These are phyloP conservation scores for Triplophysa dalaica DNA, from an alignment of 2,113 vertebrate species.

Conservation along the genomic window DNA sequence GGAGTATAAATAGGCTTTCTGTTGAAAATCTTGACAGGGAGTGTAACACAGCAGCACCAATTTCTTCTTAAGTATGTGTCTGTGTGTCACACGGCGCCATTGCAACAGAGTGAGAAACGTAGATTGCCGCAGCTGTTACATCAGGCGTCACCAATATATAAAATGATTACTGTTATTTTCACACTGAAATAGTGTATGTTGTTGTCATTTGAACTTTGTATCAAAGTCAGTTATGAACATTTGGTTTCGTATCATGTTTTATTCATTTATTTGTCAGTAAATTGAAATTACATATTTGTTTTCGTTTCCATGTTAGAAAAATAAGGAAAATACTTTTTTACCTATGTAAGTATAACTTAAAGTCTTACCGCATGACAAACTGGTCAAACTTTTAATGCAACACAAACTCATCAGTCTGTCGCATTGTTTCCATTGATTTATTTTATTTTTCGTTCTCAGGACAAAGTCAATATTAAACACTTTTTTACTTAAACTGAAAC, in stretches of 20 bases:
- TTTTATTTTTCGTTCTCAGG: neutral
- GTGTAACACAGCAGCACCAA: constrained; percentile 15
- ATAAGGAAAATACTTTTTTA: no score
- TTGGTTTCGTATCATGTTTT: no score
- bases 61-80: constrained; percentile 7
- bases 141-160: constrained; percentile 6
- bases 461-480: constrained; percentile 45
- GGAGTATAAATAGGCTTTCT: constrained; percentile 28
- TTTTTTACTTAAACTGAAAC: constrained; percentile 43
- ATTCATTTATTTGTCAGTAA: no score
- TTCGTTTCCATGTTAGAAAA: no score
- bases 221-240: neutral
- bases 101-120: constrained; percentile 5
- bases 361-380: neutral
- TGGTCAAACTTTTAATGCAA: neutral
- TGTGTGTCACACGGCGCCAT: constrained; percentile 23
- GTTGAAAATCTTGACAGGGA: constrained; percentile 26
- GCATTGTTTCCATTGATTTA: neutral
- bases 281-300: no score
- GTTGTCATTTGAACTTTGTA: neutral
- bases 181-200: neutral
- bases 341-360: no score
- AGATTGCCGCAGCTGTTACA: constrained; percentile 25
- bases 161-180: constrained; percentile 3
- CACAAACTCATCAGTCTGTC: neutral